A percentile compares a stretch with the other conserved stretches of the same genome.
Conservation (phyloP, 2,888 invertebrate genomes). For the Lasioglossum morio region DNA sequence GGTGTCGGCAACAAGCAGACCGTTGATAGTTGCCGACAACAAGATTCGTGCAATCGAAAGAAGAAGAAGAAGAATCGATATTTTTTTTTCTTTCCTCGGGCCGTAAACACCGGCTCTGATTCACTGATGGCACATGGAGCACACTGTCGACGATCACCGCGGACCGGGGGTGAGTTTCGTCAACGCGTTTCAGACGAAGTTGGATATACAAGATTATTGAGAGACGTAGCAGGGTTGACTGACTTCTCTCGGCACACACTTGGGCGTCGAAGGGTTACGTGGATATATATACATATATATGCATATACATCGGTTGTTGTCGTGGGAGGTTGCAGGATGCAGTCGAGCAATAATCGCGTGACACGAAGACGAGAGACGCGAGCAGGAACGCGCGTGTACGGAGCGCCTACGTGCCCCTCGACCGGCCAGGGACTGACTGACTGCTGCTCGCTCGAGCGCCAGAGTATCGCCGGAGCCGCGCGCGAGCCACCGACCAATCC, state of each 20-base stretch:
- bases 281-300: too few species aligned
- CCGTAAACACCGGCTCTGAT: conserved; percentile 20
- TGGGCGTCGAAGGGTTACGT: neutral
- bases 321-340: neutral
- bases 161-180: neutral
- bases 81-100: neutral
- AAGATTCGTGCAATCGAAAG: neutral
- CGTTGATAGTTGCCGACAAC: neutral
- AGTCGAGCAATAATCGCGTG: conserved; percentile 61
- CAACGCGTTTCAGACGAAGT: neutral
- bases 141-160: conserved; percentile 19
- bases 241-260: conserved; percentile 44
- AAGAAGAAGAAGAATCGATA: neutral
- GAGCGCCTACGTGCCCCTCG: conserved; percentile 67
- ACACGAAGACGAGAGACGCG: conserved; percentile 55
- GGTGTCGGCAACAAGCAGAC: neutral
- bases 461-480: conserved; percentile 79
- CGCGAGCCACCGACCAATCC: conserved; percentile 83
- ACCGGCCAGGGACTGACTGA: conserved; percentile 82
- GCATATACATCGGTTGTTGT: neutral
- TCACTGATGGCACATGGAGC: conserved; percentile 33
- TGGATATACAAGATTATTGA: neutral
- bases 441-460: conserved; percentile 73
- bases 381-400: conserved; percentile 11
- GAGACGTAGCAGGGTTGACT: neutral